These are phyloP conservation scores for Cossypha caffra DNA, from an alignment of 2,797 vertebrate genomes.

Conservation along the genomic window DNA sequence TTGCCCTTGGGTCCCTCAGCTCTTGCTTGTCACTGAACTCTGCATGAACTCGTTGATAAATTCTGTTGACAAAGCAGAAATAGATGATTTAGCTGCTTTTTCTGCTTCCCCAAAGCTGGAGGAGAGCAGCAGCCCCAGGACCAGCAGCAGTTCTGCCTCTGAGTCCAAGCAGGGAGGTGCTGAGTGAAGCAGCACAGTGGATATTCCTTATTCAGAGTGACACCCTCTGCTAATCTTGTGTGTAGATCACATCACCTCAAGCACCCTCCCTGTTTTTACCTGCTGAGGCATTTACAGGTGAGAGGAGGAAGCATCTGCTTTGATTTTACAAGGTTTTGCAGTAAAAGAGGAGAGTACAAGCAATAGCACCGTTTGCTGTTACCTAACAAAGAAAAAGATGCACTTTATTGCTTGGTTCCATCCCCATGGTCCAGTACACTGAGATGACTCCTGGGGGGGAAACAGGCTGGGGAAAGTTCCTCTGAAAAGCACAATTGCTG, in stretches of 20 bases:
- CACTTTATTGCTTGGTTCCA: neutral
- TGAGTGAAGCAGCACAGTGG: neutral
- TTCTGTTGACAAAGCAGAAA: neutral
- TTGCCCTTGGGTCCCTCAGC: neutral
- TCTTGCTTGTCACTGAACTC: neutral
- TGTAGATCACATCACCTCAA: neutral
- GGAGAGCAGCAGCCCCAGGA: neutral
- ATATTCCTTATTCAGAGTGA: neutral
- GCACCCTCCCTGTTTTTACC: neutral
- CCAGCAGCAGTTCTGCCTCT: neutral
- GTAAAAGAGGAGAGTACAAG: neutral
- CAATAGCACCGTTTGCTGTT: neutral
- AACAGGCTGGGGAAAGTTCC: neutral
- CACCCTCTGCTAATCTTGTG: neutral
- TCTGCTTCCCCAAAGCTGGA: neutral
- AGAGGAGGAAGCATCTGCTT: neutral
- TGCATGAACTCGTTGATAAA: neutral
- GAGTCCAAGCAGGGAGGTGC: neutral
- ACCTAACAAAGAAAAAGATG: neutral
- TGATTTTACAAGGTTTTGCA: neutral
- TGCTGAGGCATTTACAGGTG: neutral
- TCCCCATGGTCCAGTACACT: accelerated
- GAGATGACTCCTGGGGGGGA: neutral
- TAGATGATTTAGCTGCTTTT: neutral
- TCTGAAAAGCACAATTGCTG: neutral